Evolutionary conservation across 35 echinoderm and acorn worm species (phyloP).

Genomic region (Ptychodera flava): DNA sequence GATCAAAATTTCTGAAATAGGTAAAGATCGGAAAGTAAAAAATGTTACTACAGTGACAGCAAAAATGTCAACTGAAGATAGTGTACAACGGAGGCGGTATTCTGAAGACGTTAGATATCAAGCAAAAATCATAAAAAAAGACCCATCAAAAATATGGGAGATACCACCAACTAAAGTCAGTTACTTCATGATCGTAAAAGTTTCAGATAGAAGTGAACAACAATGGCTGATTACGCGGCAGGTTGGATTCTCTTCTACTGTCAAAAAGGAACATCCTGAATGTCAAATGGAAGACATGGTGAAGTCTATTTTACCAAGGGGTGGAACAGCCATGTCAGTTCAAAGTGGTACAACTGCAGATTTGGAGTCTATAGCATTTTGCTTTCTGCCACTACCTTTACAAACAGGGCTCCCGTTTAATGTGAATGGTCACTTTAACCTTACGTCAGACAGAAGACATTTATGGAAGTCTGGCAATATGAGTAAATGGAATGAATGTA

Average conservation of each 20-base stretch:
- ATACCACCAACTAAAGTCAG: not conserved
- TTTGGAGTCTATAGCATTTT: conserved; percentile 13
- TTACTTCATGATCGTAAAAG: not conserved
- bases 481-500: not conserved
- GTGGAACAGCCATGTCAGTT: not conserved
- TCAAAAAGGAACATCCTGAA: not conserved
- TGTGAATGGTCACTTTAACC: conserved; percentile 54
- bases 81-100: not conserved
- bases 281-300: not conserved
- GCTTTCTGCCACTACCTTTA: conserved; percentile 54
- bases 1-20: not conserved
- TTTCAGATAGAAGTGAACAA: not conserved
- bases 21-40: not conserved
- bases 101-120: not conserved
- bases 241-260: not conserved
- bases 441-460: conserved; percentile 57
- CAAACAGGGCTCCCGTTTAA: conserved; percentile 37
- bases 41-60: not conserved
- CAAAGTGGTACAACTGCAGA: not conserved
- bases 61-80: conserved; percentile 8
- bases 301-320: not conserved
- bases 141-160: not conserved
- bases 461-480: conserved; percentile 12
- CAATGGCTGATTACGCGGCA: conserved; percentile 31
- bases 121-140: not conserved